Conservation (phyloP, 2,888 invertebrate genomes). For the Marronus borbonicus region DNA sequence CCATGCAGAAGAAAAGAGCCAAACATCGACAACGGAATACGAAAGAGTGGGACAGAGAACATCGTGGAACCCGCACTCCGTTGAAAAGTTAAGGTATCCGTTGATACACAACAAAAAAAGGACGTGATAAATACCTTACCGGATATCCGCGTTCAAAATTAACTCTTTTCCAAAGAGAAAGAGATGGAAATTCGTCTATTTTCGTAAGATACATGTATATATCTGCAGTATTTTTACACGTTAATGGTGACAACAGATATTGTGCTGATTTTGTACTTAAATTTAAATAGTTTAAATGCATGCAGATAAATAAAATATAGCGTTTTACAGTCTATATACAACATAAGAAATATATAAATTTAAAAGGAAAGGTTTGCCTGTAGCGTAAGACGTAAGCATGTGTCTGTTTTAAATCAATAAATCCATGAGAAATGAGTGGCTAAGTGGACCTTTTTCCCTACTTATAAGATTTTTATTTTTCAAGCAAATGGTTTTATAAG, state of each 20-base stretch:
- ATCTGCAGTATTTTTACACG: background rate
- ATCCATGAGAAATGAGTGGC: no score
- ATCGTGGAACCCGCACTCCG: conserved; percentile 29
- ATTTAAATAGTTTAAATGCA: no score
- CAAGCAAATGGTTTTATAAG: no score
- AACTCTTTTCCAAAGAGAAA: conserved; percentile 29
- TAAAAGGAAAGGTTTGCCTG: no score
- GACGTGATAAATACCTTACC: conserved; percentile 41
- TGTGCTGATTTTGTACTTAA: background rate
- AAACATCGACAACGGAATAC: background rate
- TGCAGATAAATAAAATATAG: no score
- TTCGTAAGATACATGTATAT: background rate
- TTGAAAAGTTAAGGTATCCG: conserved; percentile 45
- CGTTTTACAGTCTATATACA: no score
- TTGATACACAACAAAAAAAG: conserved; percentile 28
- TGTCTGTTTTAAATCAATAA: no score
- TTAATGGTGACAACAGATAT: background rate
- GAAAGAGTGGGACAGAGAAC: background rate
- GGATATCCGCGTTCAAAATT: conserved; percentile 45
- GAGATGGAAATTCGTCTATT: conserved; percentile 31
- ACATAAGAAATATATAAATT: no score
- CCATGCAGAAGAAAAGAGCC: background rate
- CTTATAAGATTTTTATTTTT: no score
- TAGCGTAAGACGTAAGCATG: no score
- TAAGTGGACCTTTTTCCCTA: no score